phyloP scores from a whole-genome alignment of 2,888 invertebrate genomes.

The Megastigmus dorsalis region DNA sequence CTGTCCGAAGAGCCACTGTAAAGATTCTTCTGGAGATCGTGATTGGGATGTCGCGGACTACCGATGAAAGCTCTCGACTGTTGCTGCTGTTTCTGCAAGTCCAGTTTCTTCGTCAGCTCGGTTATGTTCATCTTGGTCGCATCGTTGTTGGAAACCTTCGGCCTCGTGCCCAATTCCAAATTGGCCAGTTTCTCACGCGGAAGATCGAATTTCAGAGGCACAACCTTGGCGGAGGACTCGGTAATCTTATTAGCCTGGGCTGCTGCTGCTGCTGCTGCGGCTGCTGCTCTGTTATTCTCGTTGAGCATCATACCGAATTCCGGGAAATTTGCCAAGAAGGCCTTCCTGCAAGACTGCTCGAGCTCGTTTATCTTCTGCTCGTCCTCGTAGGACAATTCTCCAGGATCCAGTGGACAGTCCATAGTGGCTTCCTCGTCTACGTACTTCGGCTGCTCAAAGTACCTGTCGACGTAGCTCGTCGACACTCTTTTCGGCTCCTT shows the following conservation, averaged over 20 bases:
- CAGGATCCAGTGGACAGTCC: slow-evolving; percentile 64
- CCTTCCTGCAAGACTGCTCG: slow-evolving; percentile 61
- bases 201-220: slow-evolving; percentile 59
- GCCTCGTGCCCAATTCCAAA: slow-evolving; percentile 65
- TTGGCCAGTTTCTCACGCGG: slow-evolving; percentile 60
- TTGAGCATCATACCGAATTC: slow-evolving; percentile 58
- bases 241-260: slow-evolving; percentile 27
- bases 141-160: slow-evolving; percentile 60
- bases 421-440: slow-evolving; percentile 64
- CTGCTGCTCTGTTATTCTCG: slow-evolving; percentile 41
- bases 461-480: slow-evolving; percentile 71
- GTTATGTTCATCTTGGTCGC: slow-evolving; percentile 42
- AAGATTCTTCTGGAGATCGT: slow-evolving; percentile 54
- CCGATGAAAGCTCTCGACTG: slow-evolving; percentile 29
- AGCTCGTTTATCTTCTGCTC: slow-evolving; percentile 66
- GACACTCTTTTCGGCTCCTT: slow-evolving; percentile 68
- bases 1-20: slow-evolving; percentile 62
- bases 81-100: slow-evolving; percentile 58
- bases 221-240: slow-evolving; percentile 35
- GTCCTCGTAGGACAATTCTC: slow-evolving; percentile 58
- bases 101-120: slow-evolving; percentile 65
- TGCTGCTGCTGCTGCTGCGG: slow-evolving; percentile 35
- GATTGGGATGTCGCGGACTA: slow-evolving; percentile 60
- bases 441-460: slow-evolving; percentile 71
- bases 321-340: slow-evolving; percentile 65